Conservation (phyloP, 2,113 vertebrate species). For the Archocentrus centrarchus region DNA sequence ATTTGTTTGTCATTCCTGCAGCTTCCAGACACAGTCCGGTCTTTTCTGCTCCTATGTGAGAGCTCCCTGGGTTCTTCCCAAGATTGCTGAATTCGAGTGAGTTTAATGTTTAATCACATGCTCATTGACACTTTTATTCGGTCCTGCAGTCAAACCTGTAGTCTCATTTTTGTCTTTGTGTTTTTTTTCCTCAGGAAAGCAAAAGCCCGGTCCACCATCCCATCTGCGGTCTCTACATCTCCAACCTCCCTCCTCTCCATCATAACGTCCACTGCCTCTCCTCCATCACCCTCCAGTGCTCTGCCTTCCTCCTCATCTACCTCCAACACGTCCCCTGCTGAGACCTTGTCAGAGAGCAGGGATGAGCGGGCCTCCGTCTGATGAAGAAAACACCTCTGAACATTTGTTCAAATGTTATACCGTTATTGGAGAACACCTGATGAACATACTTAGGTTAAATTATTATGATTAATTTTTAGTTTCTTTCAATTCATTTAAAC, state of each 20-base stretch:
- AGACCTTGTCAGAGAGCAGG: background rate
- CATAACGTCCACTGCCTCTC: slow-evolving; percentile 27
- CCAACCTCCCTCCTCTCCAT: background rate
- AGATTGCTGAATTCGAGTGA: background rate
- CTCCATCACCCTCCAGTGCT: background rate
- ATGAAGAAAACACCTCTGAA: background rate
- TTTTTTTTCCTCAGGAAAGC: slow-evolving; percentile 6
- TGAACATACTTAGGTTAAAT: background rate
- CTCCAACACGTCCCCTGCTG: accelerated
- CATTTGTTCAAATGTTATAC: too few species aligned
- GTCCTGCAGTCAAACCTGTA: background rate
- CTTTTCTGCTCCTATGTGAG: background rate
- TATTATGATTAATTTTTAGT: background rate
- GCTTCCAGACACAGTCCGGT: slow-evolving; percentile 53
- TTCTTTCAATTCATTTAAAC: background rate
- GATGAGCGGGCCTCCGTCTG: background rate
- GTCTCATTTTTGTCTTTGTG: background rate
- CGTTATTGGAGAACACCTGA: background rate
- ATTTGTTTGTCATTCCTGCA: slow-evolving; percentile 4
- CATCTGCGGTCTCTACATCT: background rate
- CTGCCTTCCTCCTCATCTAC: background rate
- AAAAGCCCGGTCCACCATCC: background rate
- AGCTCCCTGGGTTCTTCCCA: slow-evolving; percentile 23
- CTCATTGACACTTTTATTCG: background rate
- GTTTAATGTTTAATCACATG: background rate